Evolutionary conservation across 1,140 invertebrate species (phyloP).

Genomic region (Zaprionus africanus): DNA sequence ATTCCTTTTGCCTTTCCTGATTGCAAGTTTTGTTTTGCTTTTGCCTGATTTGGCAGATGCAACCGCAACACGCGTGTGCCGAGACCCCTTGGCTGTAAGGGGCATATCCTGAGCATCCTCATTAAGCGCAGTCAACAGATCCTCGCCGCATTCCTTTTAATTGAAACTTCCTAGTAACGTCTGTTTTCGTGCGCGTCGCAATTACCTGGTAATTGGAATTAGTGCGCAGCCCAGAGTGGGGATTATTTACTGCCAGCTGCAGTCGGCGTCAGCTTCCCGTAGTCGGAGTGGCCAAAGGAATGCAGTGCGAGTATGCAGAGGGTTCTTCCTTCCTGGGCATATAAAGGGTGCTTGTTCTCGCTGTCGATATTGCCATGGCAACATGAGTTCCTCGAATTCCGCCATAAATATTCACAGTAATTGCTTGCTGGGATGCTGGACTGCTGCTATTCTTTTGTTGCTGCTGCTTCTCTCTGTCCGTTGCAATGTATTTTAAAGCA

Average conservation of each 20-base stretch:
- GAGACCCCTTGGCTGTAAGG: background rate
- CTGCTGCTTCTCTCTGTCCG: background rate
- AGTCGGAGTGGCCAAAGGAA: background rate
- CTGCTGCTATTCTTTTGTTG: too few species aligned
- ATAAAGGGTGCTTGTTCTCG: too few species aligned
- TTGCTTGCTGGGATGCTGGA: too few species aligned
- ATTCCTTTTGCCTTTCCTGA: background rate
- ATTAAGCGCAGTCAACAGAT: background rate
- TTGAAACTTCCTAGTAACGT: background rate
- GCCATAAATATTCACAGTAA: too few species aligned
- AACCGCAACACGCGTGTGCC: conserved; percentile 16
- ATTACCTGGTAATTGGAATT: background rate
- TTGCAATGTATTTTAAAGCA: conserved; percentile 18
- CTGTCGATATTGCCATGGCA: too few species aligned
- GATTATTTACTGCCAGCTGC: conserved; percentile 9
- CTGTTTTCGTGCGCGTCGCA: background rate
- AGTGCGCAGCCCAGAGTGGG: background rate
- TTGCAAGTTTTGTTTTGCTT: conserved; percentile 11
- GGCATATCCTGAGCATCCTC: background rate
- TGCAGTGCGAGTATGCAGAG: too few species aligned
- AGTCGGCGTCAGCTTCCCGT: too few species aligned
- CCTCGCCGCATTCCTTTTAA: background rate
- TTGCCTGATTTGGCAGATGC: background rate
- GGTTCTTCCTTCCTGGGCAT: too few species aligned
- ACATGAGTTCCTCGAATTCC: too few species aligned